A percentile compares a stretch with the other conserved stretches of the same genome.
Evolutionary conservation across 2,113 vertebrate species (phyloP).

Genomic region (Callipepla californica): DNA sequence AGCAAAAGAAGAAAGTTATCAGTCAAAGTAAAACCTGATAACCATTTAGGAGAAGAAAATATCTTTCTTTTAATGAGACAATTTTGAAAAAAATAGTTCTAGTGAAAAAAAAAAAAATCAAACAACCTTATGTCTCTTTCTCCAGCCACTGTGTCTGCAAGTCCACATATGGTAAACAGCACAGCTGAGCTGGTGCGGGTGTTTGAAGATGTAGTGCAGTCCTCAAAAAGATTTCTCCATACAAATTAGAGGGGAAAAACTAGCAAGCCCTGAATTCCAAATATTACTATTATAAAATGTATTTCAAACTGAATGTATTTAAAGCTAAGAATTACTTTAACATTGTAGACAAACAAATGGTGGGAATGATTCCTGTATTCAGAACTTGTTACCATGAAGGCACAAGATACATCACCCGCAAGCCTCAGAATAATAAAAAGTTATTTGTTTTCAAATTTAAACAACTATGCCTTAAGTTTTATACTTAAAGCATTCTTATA

Average conservation of each 20-base stretch:
- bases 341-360: neutral
- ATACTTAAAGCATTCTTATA: conserved; percentile 8
- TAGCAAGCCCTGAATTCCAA: accelerated
- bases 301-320: neutral
- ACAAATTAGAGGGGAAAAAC: neutral
- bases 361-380: neutral
- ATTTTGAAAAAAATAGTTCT: neutral
- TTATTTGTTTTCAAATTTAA: neutral
- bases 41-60: neutral
- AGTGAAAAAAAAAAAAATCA: neutral
- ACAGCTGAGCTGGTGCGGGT: neutral
- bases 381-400: neutral
- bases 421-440: neutral
- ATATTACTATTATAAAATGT: neutral
- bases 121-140: neutral
- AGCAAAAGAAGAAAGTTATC: neutral
- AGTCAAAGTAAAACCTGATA: neutral
- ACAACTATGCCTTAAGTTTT: neutral
- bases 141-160: neutral
- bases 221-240: neutral
- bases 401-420: neutral
- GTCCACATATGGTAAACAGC: neutral
- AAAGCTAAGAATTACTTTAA: neutral
- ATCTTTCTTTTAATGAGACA: neutral
- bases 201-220: neutral